Evolutionary conservation across 2,888 invertebrate species (phyloP), one percentile per base, ranked within the genome.

Genomic region (Macrophya alboannulata): DNA sequence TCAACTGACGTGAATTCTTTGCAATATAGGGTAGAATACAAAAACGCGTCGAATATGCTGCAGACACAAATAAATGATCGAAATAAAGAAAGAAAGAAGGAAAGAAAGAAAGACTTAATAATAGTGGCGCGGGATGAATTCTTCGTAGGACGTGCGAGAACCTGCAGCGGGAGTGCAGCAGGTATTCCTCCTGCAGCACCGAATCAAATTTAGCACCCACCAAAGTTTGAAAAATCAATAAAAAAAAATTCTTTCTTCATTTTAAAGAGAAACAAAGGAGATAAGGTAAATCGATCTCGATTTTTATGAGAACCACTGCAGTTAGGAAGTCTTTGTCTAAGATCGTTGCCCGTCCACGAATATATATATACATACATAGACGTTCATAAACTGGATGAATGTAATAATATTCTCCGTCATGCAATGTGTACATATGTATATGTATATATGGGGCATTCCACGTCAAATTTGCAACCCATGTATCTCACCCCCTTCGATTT

Each of bases 51-150:
- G 88, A 89, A 87, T 87, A 90, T 89, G 86, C 86, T 86, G 92
- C 92, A 93, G 93, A 93, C 93, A 93, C 92, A 93, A 93, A 93
- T 93, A 93, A 92, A 93, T 43, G 79, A 81, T 93, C 90, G 92
- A 91, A 91, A n/a, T n/a, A n/a, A n/a, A n/a, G n/a, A n/a, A n/a
- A n/a, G n/a, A n/a, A n/a, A n/a, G n/a, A n/a, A n/a, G n/a, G n/a
- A 93, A 92, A 93, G 72, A 72, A 72, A 72, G 43, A 25, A 45
- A n/a, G 72, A 93, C 92, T 92, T 93, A 93, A 93, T 93, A 93
- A 93, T 93, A 93, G 92, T 91, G n/a, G n/a, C n/a, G 92, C 91
- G 90, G 90, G 40, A 51, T n/a, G 48, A 21, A 17, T 31, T 45
- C 76, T n/a, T n/a, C n/a, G n/a, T 51, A 77, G 76, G 76, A 77